Conservation (phyloP, 2,797 vertebrate species). For the Hozukius guyotensis region DNA sequence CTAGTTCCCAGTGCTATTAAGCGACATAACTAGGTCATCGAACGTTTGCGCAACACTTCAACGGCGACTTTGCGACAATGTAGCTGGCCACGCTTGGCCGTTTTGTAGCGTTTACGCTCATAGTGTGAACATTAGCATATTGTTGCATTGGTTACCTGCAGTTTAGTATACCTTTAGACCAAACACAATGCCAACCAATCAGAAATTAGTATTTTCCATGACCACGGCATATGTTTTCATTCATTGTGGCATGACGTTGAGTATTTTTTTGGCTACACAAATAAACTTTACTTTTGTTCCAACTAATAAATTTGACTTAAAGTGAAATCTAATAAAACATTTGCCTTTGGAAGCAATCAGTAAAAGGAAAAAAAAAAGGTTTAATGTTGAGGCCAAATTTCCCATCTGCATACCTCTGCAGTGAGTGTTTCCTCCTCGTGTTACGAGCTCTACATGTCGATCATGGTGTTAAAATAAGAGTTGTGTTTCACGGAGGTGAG, state of each 20-base stretch:
- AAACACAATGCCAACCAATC: background rate
- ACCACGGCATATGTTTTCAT: background rate
- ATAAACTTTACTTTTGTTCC: background rate
- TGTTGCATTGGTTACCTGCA: background rate
- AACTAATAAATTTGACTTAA: background rate
- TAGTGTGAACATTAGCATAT: background rate
- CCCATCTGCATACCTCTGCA: background rate
- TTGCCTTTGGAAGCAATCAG: background rate
- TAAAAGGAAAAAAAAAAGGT: background rate
- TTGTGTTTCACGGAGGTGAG: slow-evolving; percentile 20
- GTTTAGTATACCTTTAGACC: background rate
- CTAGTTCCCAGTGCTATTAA: background rate
- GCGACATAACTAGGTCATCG: background rate
- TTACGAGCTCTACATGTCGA: background rate
- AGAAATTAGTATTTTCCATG: background rate
- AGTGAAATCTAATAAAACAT: background rate
- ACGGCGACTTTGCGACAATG: too few species aligned
- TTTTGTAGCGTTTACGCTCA: background rate
- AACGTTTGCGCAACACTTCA: background rate
- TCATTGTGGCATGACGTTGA: background rate
- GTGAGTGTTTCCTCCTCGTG: background rate
- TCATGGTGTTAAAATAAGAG: background rate
- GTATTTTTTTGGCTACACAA: background rate
- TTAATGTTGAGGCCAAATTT: background rate
- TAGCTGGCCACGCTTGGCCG: background rate